Conservation (phyloP, 2,113 vertebrate genomes). For the Cyprinodon tularosa region DNA sequence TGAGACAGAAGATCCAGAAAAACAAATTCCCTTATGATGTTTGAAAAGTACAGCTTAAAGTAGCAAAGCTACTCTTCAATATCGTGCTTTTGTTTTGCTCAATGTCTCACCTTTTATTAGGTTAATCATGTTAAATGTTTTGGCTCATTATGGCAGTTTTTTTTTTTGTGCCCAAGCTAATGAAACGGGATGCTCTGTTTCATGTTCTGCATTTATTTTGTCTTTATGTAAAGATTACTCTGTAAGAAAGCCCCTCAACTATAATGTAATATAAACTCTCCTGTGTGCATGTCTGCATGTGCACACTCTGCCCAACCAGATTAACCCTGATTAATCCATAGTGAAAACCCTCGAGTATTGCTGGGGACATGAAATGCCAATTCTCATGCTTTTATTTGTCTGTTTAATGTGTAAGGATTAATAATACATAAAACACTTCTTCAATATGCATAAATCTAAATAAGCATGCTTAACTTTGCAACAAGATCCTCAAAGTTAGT, state of each 20-base stretch:
- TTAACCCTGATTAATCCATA: slow-evolving; percentile 41
- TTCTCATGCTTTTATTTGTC: slow-evolving; percentile 30
- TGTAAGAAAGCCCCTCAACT: not conserved
- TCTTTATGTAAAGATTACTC: slow-evolving; percentile 12
- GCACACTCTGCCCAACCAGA: not conserved
- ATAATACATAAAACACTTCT: slow-evolving; percentile 27
- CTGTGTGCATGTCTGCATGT: not conserved
- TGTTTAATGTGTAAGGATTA: slow-evolving; percentile 31
- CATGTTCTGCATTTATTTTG: slow-evolving; percentile 17
- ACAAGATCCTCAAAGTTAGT: slow-evolving; percentile 40
- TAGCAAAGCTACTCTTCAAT: slow-evolving; percentile 11
- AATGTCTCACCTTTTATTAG: slow-evolving; percentile 43
- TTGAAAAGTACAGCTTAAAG: not conserved
- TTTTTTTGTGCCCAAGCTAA: not conserved
- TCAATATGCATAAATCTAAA: slow-evolving; percentile 35
- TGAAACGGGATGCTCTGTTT: not conserved
- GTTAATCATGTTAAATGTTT: not conserved
- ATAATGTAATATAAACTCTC: not conserved
- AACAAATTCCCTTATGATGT: slow-evolving; percentile 15
- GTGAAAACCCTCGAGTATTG: slow-evolving; percentile 12
- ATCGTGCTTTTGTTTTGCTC: not conserved
- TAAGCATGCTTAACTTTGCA: slow-evolving; percentile 38
- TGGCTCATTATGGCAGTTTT: slow-evolving; percentile 1
- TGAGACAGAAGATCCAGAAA: slow-evolving; percentile 39
- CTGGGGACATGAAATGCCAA: slow-evolving; percentile 12